Percentiles rank a stretch among this genome's conserved stretches.
These are phyloP conservation scores for Nyleta sp. DNA, from an alignment of 2,888 invertebrate genomes.

Conservation along the genomic window DNA sequence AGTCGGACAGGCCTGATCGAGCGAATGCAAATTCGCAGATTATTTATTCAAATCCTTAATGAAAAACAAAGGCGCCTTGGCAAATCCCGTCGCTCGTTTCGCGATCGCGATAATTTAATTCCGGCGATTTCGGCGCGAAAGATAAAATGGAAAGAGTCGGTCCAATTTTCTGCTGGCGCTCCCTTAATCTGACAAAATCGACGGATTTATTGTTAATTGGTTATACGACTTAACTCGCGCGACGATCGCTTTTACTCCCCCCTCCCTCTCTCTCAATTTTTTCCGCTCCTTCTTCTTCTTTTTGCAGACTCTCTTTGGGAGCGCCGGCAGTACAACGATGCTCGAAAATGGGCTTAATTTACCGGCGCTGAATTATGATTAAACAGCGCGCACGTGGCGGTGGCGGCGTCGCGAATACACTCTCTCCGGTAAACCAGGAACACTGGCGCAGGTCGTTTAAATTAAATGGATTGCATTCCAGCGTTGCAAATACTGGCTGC, in stretches of 20 bases:
- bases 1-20: no score
- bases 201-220: slow-evolving; percentile 73
- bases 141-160: slow-evolving; percentile 18
- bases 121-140: slow-evolving; percentile 37
- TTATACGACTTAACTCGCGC: slow-evolving; percentile 51
- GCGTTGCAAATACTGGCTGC: slow-evolving; percentile 65
- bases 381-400: slow-evolving; percentile 69
- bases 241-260: no score
- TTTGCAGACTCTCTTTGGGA: no score
- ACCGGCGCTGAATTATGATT: slow-evolving; percentile 73
- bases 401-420: slow-evolving; percentile 59
- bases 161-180: slow-evolving; percentile 42
- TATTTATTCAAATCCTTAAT: slow-evolving; percentile 15
- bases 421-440: slow-evolving; percentile 67
- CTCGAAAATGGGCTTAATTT: slow-evolving; percentile 72
- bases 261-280: slow-evolving; percentile 1
- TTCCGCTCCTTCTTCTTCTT: slow-evolving; percentile 9
- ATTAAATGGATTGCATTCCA: slow-evolving; percentile 74
- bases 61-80: no score
- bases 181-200: slow-evolving; percentile 66
- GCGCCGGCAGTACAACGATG: slow-evolving; percentile 15
- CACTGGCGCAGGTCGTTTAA: slow-evolving; percentile 69
- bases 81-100: no score
- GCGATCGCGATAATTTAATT: not conserved
- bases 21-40: no score